Evolutionary conservation across 2,888 invertebrate genomes (phyloP), one percentile per base, ranked within the genome.

Genomic region (Thymelicus lineola): DNA sequence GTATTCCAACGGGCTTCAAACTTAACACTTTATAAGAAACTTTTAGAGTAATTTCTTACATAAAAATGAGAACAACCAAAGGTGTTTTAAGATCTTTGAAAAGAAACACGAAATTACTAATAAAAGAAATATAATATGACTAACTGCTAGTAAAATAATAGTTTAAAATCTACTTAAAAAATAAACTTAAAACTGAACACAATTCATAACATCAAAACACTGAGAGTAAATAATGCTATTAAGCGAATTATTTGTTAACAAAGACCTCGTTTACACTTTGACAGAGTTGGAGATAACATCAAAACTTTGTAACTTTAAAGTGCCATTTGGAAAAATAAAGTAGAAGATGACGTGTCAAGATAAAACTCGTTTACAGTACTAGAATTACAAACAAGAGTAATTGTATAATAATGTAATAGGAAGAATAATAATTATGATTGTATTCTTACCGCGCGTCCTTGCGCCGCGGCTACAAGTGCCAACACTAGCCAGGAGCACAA

Each of bases 371-470:
- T 17, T 17, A 0, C 6, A 1, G 10, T 42, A 10, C 15, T 5
- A 48, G 3, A 7, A 17, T 12, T 17, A 3, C 1, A 17, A 2
- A 15, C 7, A 7, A 17, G 17, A 50, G 17, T 3, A 17, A 50
- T 17, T 17, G 0, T 50, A 17, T 7, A 12, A 10, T 12, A 9
- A 12, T 42, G 12, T 10, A 42, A 42, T 12, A 42, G 1, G 12
- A 12, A 36, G 4, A 14, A 12, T 17, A 55, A 55, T 46, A 20
- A 46, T 68, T 36, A 46, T 20, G 45, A 57, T 79, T 9, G 3
- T 83, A 82, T 81, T 79, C 91, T 90, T 88, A 93, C 93, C 89
- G 93, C 93, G 79, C 93, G 91, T 88, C 92, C 91, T 89, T 93
- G 91, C 80, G 82, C 90, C 71, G 90, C 82, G 74, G 91, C 90